Base-by-base conservation (phyloP, 2,113 vertebrate genomes). In the Chiloscyllium plagiosum region DNA sequence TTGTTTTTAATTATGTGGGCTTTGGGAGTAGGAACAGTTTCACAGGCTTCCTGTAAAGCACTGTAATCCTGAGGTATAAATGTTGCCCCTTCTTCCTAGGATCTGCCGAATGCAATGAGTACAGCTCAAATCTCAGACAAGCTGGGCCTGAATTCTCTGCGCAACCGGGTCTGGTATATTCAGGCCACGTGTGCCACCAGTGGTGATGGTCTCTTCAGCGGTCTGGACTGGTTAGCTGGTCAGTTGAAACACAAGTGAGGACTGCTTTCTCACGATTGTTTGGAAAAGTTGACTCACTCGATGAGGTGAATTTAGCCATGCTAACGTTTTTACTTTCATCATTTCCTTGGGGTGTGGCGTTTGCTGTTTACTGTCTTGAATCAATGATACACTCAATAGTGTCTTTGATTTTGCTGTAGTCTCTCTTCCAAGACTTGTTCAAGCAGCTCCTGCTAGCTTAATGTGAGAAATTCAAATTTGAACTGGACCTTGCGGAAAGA, bases 221-320 rank as follows among this genome's bases (percentile, higher is more conserved):
- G 99, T 96, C 98, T 99, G 96, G 99, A 99, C 98, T 99, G 99
- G 99, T 98, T 99, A 97, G 98, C 99, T 97, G 99, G 99, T 97
- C 99, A 99, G 98, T 98, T 99, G 97, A 99, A 99, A 98, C 99
- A 99, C 98, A 99, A 99, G 97, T 99, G 99, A 97, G 99, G 98
- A 99, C 96, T 96, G 96, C 47, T 5, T 95, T 96, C 96, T 96
- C 96, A 96, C 78, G 96, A 95, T 96, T 95, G 72, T 70, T 94
- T 47, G 65, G 92, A 70, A 94, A 70, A 20, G 37, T 65, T 92
- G 56, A 92, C 89, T 70, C n/a, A 42, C 90, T n/a, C 3, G 92
- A 69, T 94, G 92, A 94, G 92, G 66, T 94, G 92, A 94, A 94
- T 94, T 70, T 47, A 68, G 92, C 92, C 37, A 42, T n/a, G 47